Percentiles rank a stretch among this genome's conserved stretches.
Conservation (phyloP, 1,140 invertebrate species). For the Coenobita brevimanus region DNA sequence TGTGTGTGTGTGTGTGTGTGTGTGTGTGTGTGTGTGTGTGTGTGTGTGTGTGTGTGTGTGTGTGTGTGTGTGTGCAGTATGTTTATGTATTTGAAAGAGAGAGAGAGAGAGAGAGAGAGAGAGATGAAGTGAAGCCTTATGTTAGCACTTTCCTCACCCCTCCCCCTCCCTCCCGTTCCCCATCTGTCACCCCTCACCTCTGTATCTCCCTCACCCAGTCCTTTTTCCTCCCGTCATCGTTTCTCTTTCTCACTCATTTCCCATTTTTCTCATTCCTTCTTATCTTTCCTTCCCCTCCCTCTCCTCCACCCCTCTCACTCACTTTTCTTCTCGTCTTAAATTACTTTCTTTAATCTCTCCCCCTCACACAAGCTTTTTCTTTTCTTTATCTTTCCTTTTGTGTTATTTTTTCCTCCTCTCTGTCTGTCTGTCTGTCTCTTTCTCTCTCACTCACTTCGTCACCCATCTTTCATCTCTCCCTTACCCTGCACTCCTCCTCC, state of each 20-base stretch:
- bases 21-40: no score
- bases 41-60: no score
- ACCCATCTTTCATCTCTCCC: neutral
- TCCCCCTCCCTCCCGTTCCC: neutral
- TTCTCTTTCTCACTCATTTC: no score
- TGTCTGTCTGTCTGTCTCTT: neutral
- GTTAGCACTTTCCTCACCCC: neutral
- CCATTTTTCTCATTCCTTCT: neutral
- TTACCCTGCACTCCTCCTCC: neutral
- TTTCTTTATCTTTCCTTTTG: no score
- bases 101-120: constrained; percentile 19
- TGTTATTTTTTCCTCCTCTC: no score
- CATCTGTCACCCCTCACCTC: neutral
- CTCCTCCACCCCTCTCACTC: neutral
- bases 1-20: constrained; percentile 18
- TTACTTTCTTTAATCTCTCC: neutral
- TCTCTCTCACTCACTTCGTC: neutral
- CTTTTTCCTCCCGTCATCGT: neutral
- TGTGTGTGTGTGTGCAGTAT: no score
- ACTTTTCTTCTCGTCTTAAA: neutral
- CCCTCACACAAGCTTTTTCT: no score
- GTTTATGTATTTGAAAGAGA: no score
- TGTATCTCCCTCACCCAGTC: neutral
- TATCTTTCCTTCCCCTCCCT: neutral
- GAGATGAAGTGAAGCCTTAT: neutral